phyloP scores from a whole-genome alignment of 2,888 invertebrate species.

The Caenorhabditis sp. region DNA sequence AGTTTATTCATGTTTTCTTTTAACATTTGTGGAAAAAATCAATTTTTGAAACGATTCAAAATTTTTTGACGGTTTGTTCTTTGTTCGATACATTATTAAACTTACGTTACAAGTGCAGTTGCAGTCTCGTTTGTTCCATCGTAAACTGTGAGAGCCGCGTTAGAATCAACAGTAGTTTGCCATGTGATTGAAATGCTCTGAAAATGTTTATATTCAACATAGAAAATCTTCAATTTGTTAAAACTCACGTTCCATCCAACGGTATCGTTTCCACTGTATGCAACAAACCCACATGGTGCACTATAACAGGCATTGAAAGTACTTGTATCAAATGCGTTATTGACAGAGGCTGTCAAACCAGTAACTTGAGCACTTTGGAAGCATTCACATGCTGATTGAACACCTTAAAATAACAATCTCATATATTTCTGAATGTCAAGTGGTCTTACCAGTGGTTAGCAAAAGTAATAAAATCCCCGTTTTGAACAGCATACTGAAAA shows the following conservation, averaged over 20 bases:
- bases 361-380: background rate
- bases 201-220: background rate
- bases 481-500: constrained; percentile 23
- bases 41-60: background rate
- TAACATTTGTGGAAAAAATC: no score
- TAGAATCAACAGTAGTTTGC: background rate
- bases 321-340: constrained; percentile 8
- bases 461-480: constrained; percentile 11
- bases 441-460: constrained; percentile 5
- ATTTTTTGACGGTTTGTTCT: background rate
- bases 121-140: constrained; percentile 2
- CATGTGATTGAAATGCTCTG: background rate
- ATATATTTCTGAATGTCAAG: background rate
- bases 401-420: constrained; percentile 7
- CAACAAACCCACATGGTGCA: constrained; percentile 19
- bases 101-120: background rate
- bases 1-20: no score
- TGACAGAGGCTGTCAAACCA: constrained; percentile 7
- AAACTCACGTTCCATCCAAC: constrained; percentile 25
- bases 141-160: constrained; percentile 11
- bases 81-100: no score
- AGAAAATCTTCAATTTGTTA: background rate
- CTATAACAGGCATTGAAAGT: constrained; percentile 12
- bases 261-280: constrained; percentile 12
- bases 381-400: constrained; percentile 12